phyloP scores from a whole-genome alignment of 2,888 invertebrate genomes.

The Liposcelis brunnea region DNA sequence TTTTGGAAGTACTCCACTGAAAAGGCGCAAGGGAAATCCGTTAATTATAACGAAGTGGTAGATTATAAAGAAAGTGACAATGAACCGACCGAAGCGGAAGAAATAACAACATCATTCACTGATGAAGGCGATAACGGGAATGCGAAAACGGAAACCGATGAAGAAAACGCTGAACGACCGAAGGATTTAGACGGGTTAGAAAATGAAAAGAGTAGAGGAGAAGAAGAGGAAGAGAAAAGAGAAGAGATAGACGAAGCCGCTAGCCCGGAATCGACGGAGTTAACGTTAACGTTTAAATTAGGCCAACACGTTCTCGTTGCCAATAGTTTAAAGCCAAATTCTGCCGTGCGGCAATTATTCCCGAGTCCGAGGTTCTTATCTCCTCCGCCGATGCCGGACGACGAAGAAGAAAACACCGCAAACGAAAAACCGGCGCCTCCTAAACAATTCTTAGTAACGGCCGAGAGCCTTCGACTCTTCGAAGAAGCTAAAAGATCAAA shows the following conservation, averaged over 20 bases:
- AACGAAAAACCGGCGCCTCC: constrained; percentile 23
- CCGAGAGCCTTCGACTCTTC: constrained; percentile 55
- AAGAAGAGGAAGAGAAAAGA: constrained; percentile 11
- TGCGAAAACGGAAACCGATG: constrained; percentile 24
- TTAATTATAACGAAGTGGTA: constrained; percentile 3
- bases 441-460: constrained; percentile 41
- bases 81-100: constrained; percentile 8
- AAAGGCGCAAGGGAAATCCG: constrained; percentile 21
- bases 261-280: constrained; percentile 23
- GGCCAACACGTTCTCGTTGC: constrained; percentile 35
- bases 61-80: constrained; percentile 6
- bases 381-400: constrained; percentile 37
- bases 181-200: constrained; percentile 14
- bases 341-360: constrained; percentile 70
- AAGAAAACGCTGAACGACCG: constrained; percentile 21
- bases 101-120: constrained; percentile 1
- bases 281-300: constrained; percentile 37
- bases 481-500: constrained; percentile 43
- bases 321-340: constrained; percentile 36
- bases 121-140: constrained; percentile 25
- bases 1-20: constrained; percentile 48
- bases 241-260: constrained; percentile 18
- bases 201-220: constrained; percentile 10
- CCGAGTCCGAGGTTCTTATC: constrained; percentile 42
- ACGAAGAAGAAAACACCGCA: constrained; percentile 18